Base-by-base conservation (phyloP, 2,888 invertebrate species). In the Gastracanthus pulcherrimus region DNA sequence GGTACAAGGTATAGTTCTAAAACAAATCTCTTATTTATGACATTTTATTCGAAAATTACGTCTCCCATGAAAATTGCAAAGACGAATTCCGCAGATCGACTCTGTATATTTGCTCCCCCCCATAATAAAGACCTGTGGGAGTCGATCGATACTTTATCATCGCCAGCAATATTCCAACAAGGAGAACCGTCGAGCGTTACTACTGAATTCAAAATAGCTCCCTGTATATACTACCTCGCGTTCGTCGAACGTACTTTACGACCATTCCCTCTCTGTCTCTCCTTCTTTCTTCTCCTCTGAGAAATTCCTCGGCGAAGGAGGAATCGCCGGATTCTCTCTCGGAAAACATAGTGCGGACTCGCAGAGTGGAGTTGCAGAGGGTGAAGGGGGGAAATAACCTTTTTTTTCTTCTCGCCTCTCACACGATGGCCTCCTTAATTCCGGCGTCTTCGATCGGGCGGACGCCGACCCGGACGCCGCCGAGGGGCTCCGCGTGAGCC, bases 261-360 rank as follows among this genome's bases (percentile, higher is more conserved):
- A 66, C 79, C n/a, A n/a, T n/a, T n/a, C n/a, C n/a, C 82, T 80
- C 84, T 83, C 82, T 82, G 41, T 48, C 19, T 26, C 19, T 78
- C 36, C 23, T 26, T 48, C 74, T 55, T 38, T 66, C 67, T 60
- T 75, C 36, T 58, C 62, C 19, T 74, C 45, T 60, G 13, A 9
- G 64, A 64, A 70, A 70, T 71, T 71, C 51, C 58, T 41, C 31
- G 13, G 19, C 45, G 45, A 45, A 45, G n/a, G 45, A 45, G 45
- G 45, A 45, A 45, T 41, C 55, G 55, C n/a, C 69, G 69, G 64
- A 79, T 79, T 66, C 66, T 19, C 67, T 62, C 38, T 55, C 13
- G 51, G 48, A 74, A 79, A 79, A 67, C 51, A 66, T n/a, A n/a
- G 31, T 29, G 16, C n/a, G n/a, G n/a, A n/a, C n/a, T n/a, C n/a